Conservation (phyloP, 2,113 vertebrate genomes). For the Grammomys dolichurus region DNA sequence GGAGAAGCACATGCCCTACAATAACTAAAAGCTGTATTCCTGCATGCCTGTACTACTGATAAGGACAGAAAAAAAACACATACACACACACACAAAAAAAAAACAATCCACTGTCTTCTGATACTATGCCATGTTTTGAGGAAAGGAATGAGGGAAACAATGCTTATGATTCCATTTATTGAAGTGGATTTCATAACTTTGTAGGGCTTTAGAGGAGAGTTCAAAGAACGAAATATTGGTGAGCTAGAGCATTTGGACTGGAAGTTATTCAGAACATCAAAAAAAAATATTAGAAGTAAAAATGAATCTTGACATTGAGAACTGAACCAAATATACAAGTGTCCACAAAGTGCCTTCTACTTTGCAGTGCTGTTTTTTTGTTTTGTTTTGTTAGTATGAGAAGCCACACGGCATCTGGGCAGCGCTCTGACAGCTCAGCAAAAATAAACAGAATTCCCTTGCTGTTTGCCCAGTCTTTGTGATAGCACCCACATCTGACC, state of each 20-base stretch:
- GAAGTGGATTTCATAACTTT: not conserved
- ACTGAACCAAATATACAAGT: not conserved
- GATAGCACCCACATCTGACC: not conserved
- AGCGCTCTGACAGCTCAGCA: not conserved
- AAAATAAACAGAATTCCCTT: not conserved
- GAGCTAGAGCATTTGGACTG: not conserved
- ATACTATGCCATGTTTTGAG: not conserved
- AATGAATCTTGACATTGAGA: not conserved
- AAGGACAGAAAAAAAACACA: not conserved
- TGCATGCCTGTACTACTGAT: not conserved
- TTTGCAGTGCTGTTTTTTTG: not conserved
- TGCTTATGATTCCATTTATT: not conserved
- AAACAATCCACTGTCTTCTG: not conserved
- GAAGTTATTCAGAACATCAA: not conserved
- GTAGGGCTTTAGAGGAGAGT: not conserved
- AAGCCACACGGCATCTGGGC: not conserved
- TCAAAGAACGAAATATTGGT: not conserved
- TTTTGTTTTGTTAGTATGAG: not conserved
- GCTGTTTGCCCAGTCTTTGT: not conserved
- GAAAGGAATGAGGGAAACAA: not conserved
- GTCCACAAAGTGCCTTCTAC: not conserved
- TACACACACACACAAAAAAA: not conserved
- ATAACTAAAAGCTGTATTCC: not conserved
- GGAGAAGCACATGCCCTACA: no score
- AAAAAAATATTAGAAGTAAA: conserved; percentile 21